Evolutionary conservation across 2,113 vertebrate species (phyloP).

Genomic region (Crotalus helleri): DNA sequence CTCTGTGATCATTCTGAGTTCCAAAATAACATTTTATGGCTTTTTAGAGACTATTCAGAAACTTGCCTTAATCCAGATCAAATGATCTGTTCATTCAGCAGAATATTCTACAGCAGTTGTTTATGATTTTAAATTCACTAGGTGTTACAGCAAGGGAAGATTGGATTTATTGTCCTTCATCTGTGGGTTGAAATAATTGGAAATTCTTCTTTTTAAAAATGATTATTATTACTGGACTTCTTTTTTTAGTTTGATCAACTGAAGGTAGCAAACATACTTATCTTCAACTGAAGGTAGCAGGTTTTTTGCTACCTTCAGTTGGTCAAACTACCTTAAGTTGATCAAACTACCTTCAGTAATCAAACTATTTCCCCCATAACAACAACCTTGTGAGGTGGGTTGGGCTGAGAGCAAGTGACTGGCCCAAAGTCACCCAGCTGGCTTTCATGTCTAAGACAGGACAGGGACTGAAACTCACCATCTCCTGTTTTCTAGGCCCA

Average conservation of each 20-base stretch:
- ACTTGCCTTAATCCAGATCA: neutral
- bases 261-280: neutral
- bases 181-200: neutral
- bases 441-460: neutral
- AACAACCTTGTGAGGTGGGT: neutral
- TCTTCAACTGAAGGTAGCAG: too few species aligned
- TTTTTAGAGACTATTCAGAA: neutral
- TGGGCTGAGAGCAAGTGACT: neutral
- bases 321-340: neutral
- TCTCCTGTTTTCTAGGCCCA: neutral
- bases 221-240: neutral
- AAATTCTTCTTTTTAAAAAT: neutral
- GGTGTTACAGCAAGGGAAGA: neutral
- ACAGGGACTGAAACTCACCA: too few species aligned
- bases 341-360: neutral
- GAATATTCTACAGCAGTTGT: neutral
- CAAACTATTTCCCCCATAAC: neutral
- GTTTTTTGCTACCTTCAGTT: neutral
- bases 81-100: neutral
- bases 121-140: neutral
- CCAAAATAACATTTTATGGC: neutral
- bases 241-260: neutral
- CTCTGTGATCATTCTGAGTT: neutral
- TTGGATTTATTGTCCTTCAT: neutral
- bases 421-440: neutral